phyloP scores from a whole-genome alignment of 2,888 invertebrate genomes.

The Euzetes globulus region DNA sequence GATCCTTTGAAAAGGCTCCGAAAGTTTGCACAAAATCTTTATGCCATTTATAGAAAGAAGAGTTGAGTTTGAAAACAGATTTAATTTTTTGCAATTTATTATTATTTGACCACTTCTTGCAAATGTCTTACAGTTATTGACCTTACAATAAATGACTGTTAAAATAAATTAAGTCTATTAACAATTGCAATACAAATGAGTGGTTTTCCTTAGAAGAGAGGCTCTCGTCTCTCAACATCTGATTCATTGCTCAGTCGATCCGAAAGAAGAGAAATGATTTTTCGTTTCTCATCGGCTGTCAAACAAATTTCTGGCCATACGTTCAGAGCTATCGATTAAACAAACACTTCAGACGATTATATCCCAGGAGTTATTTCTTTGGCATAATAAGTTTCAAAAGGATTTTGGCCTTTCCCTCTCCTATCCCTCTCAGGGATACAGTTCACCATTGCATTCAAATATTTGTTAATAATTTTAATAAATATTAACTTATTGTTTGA shows the following conservation, averaged over 20 bases:
- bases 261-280: background rate
- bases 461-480: slow-evolving; percentile 10
- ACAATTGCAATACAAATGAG: background rate
- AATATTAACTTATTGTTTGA: slow-evolving; percentile 13
- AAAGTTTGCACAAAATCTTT: background rate
- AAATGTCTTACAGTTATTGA: background rate
- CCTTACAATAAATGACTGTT: background rate
- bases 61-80: background rate
- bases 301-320: background rate
- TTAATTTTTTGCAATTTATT: background rate
- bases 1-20: too few relatives aligned
- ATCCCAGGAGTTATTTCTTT: background rate
- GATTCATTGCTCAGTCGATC: background rate
- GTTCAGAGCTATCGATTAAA: slow-evolving; percentile 6
- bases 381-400: too few relatives aligned
- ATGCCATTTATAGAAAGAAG: background rate
- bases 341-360: background rate
- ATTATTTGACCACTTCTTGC: background rate
- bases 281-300: background rate
- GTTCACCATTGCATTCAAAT: background rate
- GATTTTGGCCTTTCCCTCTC: background rate
- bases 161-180: slow-evolving; percentile 17
- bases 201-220: background rate
- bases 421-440: background rate
- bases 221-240: background rate